A percentile compares a stretch with the other conserved stretches of the same genome.
phyloP scores from a whole-genome alignment of 2,797 vertebrate species.

The Luscinia megarhynchos region DNA sequence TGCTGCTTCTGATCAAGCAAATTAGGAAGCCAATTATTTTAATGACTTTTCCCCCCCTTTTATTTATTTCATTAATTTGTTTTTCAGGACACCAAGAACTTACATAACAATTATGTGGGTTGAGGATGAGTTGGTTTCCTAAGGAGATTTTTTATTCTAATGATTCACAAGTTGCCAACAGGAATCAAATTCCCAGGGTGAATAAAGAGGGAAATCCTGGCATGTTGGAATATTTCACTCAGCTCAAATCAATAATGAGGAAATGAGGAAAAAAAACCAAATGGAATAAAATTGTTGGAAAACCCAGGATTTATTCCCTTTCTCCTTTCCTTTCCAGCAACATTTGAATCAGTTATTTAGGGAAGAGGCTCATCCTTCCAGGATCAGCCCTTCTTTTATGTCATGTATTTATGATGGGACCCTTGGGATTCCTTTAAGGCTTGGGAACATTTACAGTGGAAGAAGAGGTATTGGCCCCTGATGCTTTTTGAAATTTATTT shows the following conservation, averaged over 20 bases:
- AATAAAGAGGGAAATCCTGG: neutral
- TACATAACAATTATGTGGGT: neutral
- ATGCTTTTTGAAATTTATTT: neutral
- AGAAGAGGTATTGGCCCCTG: neutral
- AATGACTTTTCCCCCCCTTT: neutral
- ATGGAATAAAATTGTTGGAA: neutral
- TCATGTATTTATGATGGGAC: neutral
- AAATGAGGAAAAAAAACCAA: neutral
- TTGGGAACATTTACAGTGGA: neutral
- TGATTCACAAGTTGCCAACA: neutral
- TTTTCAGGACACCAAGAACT: neutral
- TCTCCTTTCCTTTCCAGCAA: neutral
- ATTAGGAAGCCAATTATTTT: slow-evolving; percentile 1
- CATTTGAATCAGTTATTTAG: neutral
- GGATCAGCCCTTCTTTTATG: neutral
- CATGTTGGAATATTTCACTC: neutral
- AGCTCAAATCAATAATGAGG: neutral
- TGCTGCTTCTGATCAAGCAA: slow-evolving; percentile 25
- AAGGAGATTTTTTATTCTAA: neutral
- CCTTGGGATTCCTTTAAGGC: neutral
- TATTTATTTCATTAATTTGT: neutral
- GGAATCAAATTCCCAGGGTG: neutral
- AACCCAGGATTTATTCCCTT: neutral
- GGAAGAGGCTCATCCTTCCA: neutral
- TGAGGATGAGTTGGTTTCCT: neutral